Percentiles rank a stretch among this genome's conserved stretches.
Evolutionary conservation across 2,113 vertebrate genomes (phyloP).

Genomic region (Pandion haliaetus): DNA sequence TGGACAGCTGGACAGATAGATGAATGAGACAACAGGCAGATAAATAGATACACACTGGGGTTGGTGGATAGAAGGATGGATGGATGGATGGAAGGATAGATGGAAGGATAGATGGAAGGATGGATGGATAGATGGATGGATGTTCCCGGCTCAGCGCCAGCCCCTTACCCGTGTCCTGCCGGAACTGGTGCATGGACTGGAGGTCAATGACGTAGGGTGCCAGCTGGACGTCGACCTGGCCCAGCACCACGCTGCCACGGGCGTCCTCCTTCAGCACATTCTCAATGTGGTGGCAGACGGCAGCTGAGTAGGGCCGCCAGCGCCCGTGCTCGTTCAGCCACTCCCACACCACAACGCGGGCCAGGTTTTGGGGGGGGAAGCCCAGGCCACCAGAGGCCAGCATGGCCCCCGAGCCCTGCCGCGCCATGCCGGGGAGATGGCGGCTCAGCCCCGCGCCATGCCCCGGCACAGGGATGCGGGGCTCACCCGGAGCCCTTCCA

Average conservation of each 20-base stretch:
- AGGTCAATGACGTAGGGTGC: slow-evolving; percentile 93
- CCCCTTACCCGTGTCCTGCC: slow-evolving; percentile 90
- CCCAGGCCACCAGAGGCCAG: slow-evolving; percentile 73
- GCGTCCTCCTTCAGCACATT: slow-evolving; percentile 89
- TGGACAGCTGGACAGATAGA: background rate
- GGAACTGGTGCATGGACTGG: slow-evolving; percentile 97
- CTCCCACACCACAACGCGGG: slow-evolving; percentile 96
- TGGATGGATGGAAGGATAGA: accelerated
- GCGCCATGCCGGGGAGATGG: slow-evolving; percentile 52
- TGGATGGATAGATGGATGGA: accelerated
- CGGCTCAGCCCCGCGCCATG: background rate
- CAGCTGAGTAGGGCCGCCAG: slow-evolving; percentile 91
- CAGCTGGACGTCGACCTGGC: slow-evolving; percentile 90
- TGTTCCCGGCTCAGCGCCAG: background rate
- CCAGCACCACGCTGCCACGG: slow-evolving; percentile 87
- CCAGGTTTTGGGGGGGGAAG: slow-evolving; percentile 89
- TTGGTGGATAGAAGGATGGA: background rate
- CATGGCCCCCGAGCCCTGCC: slow-evolving; percentile 67
- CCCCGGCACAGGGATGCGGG: background rate
- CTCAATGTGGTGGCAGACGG: slow-evolving; percentile 94
- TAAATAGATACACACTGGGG: no score
- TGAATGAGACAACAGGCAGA: no score
- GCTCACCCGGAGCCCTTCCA: background rate
- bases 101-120: accelerated
- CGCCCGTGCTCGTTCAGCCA: slow-evolving; percentile 94